phyloP scores from a whole-genome alignment of 2,888 invertebrate species.

The Choristoneura rosaceana region DNA sequence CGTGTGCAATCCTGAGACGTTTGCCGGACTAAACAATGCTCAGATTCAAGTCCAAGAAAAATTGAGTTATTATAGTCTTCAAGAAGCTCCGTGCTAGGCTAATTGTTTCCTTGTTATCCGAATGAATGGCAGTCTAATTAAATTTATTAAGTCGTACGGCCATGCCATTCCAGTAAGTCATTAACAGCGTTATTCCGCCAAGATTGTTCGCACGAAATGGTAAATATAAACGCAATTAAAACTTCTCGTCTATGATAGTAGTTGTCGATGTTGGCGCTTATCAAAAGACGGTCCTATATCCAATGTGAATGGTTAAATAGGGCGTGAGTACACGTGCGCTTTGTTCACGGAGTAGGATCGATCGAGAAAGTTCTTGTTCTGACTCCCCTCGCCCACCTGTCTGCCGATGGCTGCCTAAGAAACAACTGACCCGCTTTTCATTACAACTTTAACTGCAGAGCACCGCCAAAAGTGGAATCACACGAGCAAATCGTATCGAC shows the following conservation, averaged over 20 bases:
- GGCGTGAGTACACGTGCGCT: constrained; percentile 49
- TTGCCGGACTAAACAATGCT: constrained; percentile 27
- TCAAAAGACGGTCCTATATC: constrained; percentile 47
- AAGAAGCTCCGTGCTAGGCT: constrained; percentile 17
- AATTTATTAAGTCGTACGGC: constrained; percentile 6
- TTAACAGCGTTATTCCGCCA: background rate
- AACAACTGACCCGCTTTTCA: constrained; percentile 51
- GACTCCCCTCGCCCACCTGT: constrained; percentile 49
- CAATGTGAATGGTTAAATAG: constrained; percentile 49
- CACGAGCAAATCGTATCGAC: constrained; percentile 19
- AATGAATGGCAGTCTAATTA: constrained; percentile 28
- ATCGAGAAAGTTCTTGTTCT: constrained; percentile 49
- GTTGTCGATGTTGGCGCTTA: constrained; percentile 32
- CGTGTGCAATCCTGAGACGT: constrained; percentile 34
- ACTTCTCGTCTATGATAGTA: constrained; percentile 5
- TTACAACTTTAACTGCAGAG: constrained; percentile 38
- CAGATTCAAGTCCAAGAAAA: constrained; percentile 24
- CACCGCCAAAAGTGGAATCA: constrained; percentile 38
- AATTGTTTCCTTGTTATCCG: constrained; percentile 23
- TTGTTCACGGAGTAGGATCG: constrained; percentile 48
- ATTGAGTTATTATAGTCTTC: constrained; percentile 32
- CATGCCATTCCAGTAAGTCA: constrained; percentile 13
- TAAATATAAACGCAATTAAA: constrained; percentile 5
- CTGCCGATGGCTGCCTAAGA: constrained; percentile 44
- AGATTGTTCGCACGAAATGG: constrained; percentile 4